phyloP scores from a whole-genome alignment of 1,140 invertebrate genomes.

The Hyposmocoma kahamanoa region DNA sequence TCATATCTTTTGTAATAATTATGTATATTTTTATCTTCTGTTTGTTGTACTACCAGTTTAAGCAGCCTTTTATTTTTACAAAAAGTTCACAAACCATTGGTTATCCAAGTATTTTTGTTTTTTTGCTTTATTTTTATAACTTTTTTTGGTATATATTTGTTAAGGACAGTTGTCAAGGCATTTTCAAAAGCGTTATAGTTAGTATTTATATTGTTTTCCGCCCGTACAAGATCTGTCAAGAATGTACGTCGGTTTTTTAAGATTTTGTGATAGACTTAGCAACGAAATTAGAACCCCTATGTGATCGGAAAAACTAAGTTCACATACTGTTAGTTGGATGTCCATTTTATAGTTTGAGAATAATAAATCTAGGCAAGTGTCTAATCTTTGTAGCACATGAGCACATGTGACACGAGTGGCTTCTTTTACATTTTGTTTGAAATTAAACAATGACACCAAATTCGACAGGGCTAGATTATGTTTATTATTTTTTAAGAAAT shows the following conservation, averaged over 20 bases:
- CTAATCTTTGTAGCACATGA: no score
- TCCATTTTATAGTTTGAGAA: no score
- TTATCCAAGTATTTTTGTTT: neutral
- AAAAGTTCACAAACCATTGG: neutral
- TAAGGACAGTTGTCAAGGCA: neutral
- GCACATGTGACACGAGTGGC: no score
- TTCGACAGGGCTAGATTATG: no score
- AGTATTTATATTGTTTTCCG: neutral
- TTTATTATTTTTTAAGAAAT: no score
- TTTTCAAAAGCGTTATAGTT: neutral
- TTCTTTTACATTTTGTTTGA: no score
- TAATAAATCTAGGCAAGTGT: no score
- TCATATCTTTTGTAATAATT: neutral
- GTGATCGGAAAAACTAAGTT: no score
- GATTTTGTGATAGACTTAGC: no score
- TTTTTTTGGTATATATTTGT: neutral
- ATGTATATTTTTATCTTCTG: neutral
- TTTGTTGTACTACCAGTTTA: neutral
- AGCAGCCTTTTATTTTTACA: neutral
- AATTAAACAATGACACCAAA: no score
- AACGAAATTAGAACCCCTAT: no score
- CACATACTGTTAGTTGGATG: neutral
- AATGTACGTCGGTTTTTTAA: neutral
- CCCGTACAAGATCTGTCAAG: neutral
- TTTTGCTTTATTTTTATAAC: neutral